Percentiles rank a stretch among this genome's conserved stretches.
phyloP scores from a whole-genome alignment of 2,113 vertebrate genomes.

The Dicerorhinus sumatrensis region DNA sequence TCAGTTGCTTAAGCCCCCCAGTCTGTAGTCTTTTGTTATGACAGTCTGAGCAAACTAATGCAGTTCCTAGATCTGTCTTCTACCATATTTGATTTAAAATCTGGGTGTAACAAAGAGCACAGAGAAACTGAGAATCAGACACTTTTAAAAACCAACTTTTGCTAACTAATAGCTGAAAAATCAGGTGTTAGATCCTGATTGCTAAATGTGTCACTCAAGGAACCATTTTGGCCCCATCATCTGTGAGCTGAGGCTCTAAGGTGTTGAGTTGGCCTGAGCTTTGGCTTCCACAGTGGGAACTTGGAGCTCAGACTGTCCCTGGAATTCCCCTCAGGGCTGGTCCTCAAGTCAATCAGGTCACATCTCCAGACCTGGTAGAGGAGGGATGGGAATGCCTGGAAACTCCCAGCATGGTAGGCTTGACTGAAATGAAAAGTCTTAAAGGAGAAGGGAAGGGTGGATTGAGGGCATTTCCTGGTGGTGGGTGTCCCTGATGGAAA shows the following conservation, averaged over 20 bases:
- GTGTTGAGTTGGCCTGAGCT: not conserved
- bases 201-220: not conserved
- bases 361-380: not conserved
- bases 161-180: not conserved
- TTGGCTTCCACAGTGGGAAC: not conserved
- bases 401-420: too few relatives aligned
- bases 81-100: conserved; percentile 51
- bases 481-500: not conserved
- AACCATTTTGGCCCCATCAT: not conserved
- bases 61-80: not conserved
- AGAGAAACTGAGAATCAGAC: not conserved
- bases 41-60: not conserved
- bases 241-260: not conserved
- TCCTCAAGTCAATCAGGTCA: not conserved
- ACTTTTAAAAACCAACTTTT: not conserved
- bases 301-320: not conserved
- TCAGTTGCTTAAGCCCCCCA: not conserved
- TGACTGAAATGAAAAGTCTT: not conserved
- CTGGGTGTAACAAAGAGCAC: conserved; percentile 20
- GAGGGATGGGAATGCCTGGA: not conserved
- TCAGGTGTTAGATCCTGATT: not conserved
- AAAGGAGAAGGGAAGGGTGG: not conserved
- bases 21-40: not conserved
- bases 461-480: not conserved
- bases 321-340: not conserved